Evolutionary conservation across 2,888 invertebrate species (phyloP).

Genomic region (Trachelus troglodyta): DNA sequence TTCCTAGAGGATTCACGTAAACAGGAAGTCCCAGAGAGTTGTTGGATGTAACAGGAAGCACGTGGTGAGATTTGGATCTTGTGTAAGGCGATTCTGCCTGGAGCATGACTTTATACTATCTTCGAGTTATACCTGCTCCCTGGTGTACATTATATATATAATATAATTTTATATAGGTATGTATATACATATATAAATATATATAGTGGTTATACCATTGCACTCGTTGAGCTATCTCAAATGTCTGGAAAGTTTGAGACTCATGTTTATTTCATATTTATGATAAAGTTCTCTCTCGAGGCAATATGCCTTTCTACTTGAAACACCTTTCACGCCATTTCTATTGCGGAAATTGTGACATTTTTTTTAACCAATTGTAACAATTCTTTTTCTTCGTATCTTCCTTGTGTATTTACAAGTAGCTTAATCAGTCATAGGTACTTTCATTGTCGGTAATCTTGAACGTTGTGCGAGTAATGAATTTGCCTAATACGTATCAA

Average conservation of each 20-base stretch:
- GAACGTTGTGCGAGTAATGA: not conserved
- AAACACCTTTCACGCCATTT: not conserved
- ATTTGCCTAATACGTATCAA: not conserved
- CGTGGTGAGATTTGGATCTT: not conserved
- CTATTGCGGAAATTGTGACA: not conserved
- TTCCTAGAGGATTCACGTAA: not conserved
- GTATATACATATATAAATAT: not conserved
- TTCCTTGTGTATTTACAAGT: not conserved
- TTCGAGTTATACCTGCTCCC: not conserved
- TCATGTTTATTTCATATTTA: constrained; percentile 31
- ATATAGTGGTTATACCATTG: not conserved
- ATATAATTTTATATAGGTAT: not conserved
- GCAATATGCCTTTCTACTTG: not conserved
- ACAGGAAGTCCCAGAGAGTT: not conserved
- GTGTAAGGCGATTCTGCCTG: not conserved
- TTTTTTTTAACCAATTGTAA: not conserved
- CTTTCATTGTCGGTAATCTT: not conserved
- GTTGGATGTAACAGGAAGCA: not conserved
- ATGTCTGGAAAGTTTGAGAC: constrained; percentile 28
- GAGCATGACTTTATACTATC: not conserved
- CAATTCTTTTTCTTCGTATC: not conserved
- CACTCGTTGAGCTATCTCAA: not conserved
- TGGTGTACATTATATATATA: not conserved
- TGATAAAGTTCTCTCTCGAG: constrained; percentile 7
- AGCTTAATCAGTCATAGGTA: not conserved